phyloP scores from a whole-genome alignment of 30 jellyfish, hydroid and myxozoan species.

The Rhopilema esculentum region DNA sequence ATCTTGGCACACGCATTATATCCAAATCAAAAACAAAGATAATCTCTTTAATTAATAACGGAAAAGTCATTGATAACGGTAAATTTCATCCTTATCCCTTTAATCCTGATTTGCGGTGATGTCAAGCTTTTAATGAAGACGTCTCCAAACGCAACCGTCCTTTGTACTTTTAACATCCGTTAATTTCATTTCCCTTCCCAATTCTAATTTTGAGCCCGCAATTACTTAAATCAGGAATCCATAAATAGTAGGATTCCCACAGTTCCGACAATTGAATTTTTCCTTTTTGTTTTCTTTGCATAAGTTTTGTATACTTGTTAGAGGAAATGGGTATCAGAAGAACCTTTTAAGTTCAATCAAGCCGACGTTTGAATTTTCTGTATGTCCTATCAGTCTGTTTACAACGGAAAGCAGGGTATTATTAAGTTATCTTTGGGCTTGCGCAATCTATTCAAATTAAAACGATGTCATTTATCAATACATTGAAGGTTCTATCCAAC shows the following conservation, averaged over 20 bases:
- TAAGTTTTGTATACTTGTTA: not conserved
- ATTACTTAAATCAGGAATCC: not conserved
- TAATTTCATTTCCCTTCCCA: not conserved
- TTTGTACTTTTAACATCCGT: not conserved
- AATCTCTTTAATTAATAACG: not conserved
- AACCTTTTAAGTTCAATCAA: not conserved
- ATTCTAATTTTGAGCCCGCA: not conserved
- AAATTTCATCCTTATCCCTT: not conserved
- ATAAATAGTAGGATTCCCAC: not conserved
- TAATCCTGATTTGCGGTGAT: not conserved
- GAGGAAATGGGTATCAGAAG: not conserved
- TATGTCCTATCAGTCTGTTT: not conserved
- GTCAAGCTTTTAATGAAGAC: not conserved
- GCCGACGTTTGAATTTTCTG: not conserved
- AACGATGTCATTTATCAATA: not conserved
- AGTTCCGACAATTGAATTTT: not conserved
- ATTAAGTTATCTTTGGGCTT: not conserved
- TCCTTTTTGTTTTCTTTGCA: not conserved
- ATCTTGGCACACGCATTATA: not conserved
- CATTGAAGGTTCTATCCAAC: not conserved
- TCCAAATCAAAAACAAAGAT: not conserved
- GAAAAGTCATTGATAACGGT: not conserved
- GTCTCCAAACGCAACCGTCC: slow-evolving; percentile 24
- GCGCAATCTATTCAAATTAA: not conserved
- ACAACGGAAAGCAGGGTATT: not conserved